These are phyloP conservation scores for Strongylocentrotus purpuratus DNA, from an alignment of 35 echinoderm and acorn worm species.

Conservation along the genomic window DNA sequence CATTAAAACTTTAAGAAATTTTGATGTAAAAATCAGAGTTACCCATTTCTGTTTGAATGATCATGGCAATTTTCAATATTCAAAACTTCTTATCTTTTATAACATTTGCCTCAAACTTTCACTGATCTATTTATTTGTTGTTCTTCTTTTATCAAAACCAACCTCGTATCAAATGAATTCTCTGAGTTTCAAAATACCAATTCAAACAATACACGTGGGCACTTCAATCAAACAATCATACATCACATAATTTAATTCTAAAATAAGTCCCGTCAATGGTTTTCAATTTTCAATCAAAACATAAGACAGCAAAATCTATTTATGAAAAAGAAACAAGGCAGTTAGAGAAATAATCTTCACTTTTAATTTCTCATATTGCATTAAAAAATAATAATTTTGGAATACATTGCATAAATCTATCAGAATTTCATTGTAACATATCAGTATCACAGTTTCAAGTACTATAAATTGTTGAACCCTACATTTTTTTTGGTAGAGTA, in stretches of 20 bases:
- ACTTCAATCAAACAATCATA: too few relatives aligned
- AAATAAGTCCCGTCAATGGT: neutral
- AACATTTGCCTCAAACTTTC: too few relatives aligned
- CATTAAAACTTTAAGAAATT: too few relatives aligned
- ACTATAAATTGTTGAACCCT: neutral
- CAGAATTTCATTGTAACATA: neutral
- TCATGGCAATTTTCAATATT: too few relatives aligned
- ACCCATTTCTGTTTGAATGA: too few relatives aligned
- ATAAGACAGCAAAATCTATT: neutral
- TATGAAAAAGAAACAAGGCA: neutral
- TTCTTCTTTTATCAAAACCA: too few relatives aligned
- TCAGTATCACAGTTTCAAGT: neutral
- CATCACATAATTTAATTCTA: neutral
- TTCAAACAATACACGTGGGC: too few relatives aligned
- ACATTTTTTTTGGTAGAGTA: neutral
- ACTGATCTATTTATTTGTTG: too few relatives aligned
- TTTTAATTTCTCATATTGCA: neutral
- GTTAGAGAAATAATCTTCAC: neutral
- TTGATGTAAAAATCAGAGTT: too few relatives aligned
- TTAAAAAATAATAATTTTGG: neutral
- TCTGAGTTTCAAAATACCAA: too few relatives aligned
- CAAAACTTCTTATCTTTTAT: too few relatives aligned
- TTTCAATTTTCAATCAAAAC: neutral
- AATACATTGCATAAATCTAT: neutral
- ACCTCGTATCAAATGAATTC: too few relatives aligned